Base-by-base conservation (phyloP, 2,113 vertebrate genomes). In the Zosterops japonicus region DNA sequence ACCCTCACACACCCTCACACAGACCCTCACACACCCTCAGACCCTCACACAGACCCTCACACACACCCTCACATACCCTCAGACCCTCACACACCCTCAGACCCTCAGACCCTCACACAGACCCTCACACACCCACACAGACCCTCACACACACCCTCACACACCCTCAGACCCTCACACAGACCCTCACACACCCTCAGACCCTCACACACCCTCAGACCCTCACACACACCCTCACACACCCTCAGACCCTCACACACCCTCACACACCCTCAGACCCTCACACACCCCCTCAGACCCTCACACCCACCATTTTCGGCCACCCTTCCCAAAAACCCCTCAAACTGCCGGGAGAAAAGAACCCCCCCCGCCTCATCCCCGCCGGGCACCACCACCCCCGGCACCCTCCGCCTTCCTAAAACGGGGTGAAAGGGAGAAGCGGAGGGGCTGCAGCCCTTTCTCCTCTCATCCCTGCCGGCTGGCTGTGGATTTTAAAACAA, bases 401-500 rank as follows among this genome's bases (percentile, higher is more conserved):
- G 12, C 39, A 39, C 94, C 49, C 36, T 52, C 90, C 93, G 70
- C 96, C 82, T 49, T 33, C 69, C 87, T 7, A 2, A 2, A 13
- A 14, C 3, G 44, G 56, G 52, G 41, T 5, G 17, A 4, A 47
- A 23, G 79, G 79, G 11, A 39, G n/a, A 39, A 36, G 49, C 14
- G 14, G 12, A 41, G 83, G 68, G 57, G 31, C 47, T 17, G 63
- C 65, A 76, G 76, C 64, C 81, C 87, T 82, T 77, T 64, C 64
- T 28, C 81, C 90, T 75, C 52, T 70, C 92, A 52, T 65, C 87
- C 84, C 49, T 12, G 19, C 75, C 79, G 69, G 56, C 83, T 52
- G 85, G 63, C 20, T 23, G 47, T 68, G 94, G 53, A 53, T 76
- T 65, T 92, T 67, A 76, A 86, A 89, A 91, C 83, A 91, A 96